Base-by-base conservation (phyloP, 2,113 vertebrate genomes). In the Pandion haliaetus region DNA sequence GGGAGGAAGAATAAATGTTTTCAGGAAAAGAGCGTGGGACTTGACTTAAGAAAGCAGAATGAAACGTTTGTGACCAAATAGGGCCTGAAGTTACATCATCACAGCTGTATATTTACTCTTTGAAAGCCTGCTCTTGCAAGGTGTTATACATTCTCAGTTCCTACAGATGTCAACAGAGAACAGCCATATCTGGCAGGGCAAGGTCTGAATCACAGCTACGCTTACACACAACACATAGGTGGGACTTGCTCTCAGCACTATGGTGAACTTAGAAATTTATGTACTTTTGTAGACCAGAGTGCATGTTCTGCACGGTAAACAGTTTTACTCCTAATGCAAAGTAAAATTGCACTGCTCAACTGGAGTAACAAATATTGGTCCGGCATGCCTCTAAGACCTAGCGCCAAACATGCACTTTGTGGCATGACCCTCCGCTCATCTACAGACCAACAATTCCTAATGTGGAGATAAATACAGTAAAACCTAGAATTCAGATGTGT, bases 11-110 rank as follows among this genome's bases (percentile, higher is more conserved):
- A 71, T 90, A 93, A 91, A 78, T 49, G 83, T 95, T 97, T 97
- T 95, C 74, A 94, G 78, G 82, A 86, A 69, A 95, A 95, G 83
- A 77, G 69, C 54, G 77, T 87, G 93, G 82, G 91, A 93, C 82
- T 93, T 95, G 91, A 93, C 82, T 93, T 95, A 20, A 94, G 88
- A 96, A 96, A 97, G 82, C 73, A 97, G 81, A 88, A 94, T 91
- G 81, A 94, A 93, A 88, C 76, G 47, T 90, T 96, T 95, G 91
- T 93, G 96, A 98, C 81, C 95, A 90, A 97, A 92, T 44, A 67
- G 2, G 52, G 93, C 42, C 88, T 87, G 62, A 44, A 28, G 82
- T 90, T 91, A 92, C 90, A 44, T 86, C 77, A 67, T 59, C 79
- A 86, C 62, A 74, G 85, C 49, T 82, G 34, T 67, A 3, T 38